These are phyloP conservation scores for Myoxocephalus aenaeus DNA, from an alignment of 2,797 vertebrate genomes.

Conservation along the genomic window DNA sequence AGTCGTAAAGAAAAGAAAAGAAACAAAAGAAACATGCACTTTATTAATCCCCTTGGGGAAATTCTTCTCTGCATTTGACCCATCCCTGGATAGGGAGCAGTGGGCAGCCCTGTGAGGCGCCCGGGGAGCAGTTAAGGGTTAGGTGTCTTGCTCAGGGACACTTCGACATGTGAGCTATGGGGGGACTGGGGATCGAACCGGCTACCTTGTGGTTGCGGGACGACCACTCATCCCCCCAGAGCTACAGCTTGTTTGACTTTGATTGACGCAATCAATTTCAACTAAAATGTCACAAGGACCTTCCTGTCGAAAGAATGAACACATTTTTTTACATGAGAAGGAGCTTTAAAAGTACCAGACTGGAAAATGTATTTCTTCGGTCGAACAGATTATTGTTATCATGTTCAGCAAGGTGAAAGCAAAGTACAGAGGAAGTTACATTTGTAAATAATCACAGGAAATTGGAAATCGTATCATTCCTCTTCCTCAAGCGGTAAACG, in stretches of 20 bases:
- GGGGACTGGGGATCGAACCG: too few relatives aligned
- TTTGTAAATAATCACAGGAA: conserved; percentile 70
- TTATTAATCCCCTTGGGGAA: too few relatives aligned
- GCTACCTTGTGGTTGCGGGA: too few relatives aligned
- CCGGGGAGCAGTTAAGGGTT: too few relatives aligned
- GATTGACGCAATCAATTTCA: conserved; percentile 11
- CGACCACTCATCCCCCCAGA: too few relatives aligned
- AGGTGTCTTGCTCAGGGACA: too few relatives aligned
- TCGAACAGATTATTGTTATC: conserved; percentile 3
- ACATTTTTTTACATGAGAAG: neutral
- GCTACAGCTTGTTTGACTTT: neutral
- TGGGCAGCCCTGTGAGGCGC: too few relatives aligned
- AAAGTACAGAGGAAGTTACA: conserved; percentile 38
- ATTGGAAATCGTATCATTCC: conserved; percentile 69
- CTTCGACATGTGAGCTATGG: too few relatives aligned
- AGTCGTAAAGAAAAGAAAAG: too few relatives aligned
- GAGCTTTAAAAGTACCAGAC: conserved; percentile 21
- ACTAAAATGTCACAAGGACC: conserved; percentile 7
- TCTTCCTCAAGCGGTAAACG: conserved; percentile 49
- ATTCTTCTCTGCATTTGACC: too few relatives aligned
- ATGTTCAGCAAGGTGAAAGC: conserved; percentile 36
- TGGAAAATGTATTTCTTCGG: conserved; percentile 12
- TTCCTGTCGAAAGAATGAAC: conserved; percentile 7
- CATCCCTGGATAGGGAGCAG: too few relatives aligned
- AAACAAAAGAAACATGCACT: too few relatives aligned